Conservation (phyloP, 2,797 vertebrate species). For the Phataginus tetradactyla region DNA sequence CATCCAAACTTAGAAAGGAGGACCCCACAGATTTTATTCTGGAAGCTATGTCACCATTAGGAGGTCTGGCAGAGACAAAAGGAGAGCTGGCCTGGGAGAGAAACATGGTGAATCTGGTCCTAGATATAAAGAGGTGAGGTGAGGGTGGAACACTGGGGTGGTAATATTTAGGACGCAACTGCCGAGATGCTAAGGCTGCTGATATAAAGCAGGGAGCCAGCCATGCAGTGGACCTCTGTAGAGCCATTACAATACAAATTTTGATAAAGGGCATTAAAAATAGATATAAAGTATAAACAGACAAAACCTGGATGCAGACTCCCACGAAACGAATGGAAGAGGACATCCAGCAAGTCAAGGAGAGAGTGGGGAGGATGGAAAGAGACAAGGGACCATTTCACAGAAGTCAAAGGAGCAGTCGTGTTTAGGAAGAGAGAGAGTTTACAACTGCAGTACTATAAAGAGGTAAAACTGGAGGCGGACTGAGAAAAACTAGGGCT, state of each 20-base stretch:
- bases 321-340: neutral
- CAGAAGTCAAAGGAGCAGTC: neutral
- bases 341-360: neutral
- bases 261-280: neutral
- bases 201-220: neutral
- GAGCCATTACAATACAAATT: neutral
- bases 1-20: neutral
- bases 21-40: neutral
- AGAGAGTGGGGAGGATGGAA: neutral
- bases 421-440: neutral
- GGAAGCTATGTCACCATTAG: neutral
- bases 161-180: neutral
- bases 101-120: neutral
- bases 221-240: neutral
- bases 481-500: neutral
- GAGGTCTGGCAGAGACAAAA: neutral
- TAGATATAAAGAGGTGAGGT: neutral
- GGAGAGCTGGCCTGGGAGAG: neutral
- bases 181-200: neutral
- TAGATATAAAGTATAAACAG: neutral
- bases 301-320: neutral
- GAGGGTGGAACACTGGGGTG: neutral
- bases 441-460: neutral
- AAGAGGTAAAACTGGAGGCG: neutral
- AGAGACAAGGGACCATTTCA: neutral